These are phyloP conservation scores for Lepisosteus oculatus DNA, from an alignment of 2,113 vertebrate genomes.

Conservation along the genomic window DNA sequence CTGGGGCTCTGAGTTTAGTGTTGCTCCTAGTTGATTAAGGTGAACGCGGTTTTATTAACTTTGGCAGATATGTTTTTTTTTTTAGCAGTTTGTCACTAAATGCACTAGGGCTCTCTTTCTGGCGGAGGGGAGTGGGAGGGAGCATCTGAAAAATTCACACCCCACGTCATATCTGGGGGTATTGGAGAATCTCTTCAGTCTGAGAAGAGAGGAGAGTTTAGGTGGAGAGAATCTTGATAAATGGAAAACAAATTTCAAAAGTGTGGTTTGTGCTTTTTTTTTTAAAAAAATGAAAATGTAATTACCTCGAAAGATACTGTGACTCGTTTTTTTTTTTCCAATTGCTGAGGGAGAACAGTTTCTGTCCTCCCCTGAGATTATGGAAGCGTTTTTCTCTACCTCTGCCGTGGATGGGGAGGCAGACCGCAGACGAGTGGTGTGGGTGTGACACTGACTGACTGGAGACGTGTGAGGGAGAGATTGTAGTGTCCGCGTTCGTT, in stretches of 20 bases:
- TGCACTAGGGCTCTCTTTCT: slow-evolving; percentile 15
- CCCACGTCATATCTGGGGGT: no score
- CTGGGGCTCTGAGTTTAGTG: background rate
- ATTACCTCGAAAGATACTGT: slow-evolving; percentile 4
- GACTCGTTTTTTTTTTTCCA: slow-evolving; percentile 12
- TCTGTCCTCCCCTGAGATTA: background rate
- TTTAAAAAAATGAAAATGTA: slow-evolving; percentile 2
- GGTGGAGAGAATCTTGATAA: no score
- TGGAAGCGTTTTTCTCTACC: slow-evolving; percentile 51
- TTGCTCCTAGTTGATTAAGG: background rate
- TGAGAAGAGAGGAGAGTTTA: no score
- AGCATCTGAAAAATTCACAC: no score
- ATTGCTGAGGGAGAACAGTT: background rate
- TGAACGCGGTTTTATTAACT: background rate
- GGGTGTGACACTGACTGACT: slow-evolving; percentile 61
- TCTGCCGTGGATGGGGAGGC: slow-evolving; percentile 46
- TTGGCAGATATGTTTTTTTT: background rate
- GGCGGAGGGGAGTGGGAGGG: no score
- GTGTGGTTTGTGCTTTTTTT: background rate
- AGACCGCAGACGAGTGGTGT: slow-evolving; percentile 27
- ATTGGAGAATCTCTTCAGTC: no score
- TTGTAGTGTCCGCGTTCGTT: slow-evolving; percentile 37
- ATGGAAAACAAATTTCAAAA: background rate
- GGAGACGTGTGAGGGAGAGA: slow-evolving; percentile 52
- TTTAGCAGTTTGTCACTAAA: slow-evolving; percentile 15